phyloP scores from a whole-genome alignment of 1,140 invertebrate species.

The Papilio glaucus region DNA sequence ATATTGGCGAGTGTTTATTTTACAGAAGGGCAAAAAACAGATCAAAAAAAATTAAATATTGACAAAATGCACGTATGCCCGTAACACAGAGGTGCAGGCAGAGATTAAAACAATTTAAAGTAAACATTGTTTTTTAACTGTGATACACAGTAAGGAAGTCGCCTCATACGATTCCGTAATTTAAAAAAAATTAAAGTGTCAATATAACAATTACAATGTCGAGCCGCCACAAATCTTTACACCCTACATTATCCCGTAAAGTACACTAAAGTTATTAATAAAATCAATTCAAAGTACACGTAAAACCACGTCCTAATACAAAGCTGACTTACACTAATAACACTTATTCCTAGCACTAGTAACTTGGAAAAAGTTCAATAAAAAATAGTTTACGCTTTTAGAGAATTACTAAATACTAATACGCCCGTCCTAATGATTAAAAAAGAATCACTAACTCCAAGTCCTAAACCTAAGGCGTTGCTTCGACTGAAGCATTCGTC shows the following conservation, averaged over 20 bases:
- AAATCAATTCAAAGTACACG: constrained; percentile 4
- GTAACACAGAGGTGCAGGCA: too few relatives aligned
- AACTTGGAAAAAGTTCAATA: constrained; percentile 55
- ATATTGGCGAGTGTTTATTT: too few relatives aligned
- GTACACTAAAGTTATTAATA: not conserved
- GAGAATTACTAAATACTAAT: constrained; percentile 44
- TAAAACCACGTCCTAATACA: constrained; percentile 3
- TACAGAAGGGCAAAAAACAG: too few relatives aligned
- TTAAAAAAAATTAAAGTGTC: too few relatives aligned
- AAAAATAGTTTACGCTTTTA: constrained; percentile 58
- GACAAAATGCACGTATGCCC: too few relatives aligned
- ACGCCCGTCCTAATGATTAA: constrained; percentile 34
- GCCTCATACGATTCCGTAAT: too few relatives aligned
- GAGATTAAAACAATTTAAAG: too few relatives aligned
- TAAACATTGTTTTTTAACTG: too few relatives aligned
- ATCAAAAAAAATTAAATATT: too few relatives aligned
- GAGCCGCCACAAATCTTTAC: not conserved
- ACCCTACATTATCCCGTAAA: not conserved
- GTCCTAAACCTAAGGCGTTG: constrained; percentile 7
- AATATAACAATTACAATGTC: too few relatives aligned
- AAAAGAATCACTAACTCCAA: constrained; percentile 43
- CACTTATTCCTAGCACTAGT: constrained; percentile 42
- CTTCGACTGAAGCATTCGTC: not conserved
- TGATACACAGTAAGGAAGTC: too few relatives aligned
- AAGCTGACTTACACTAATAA: constrained; percentile 22